phyloP scores from a whole-genome alignment of 1,140 invertebrate genomes.

The Pomacea maculata region DNA sequence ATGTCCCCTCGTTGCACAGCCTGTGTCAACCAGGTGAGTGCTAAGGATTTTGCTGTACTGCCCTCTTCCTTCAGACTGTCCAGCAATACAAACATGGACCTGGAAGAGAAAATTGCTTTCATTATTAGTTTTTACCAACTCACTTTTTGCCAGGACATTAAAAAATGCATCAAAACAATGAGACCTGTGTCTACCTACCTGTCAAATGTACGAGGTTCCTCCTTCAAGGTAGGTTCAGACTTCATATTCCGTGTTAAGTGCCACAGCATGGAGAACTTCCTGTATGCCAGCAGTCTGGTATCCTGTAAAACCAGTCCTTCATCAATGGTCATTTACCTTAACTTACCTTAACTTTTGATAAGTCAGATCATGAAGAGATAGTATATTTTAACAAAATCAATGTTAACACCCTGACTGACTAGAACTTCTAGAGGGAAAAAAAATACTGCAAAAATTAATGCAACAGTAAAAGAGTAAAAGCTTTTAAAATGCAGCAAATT shows the following conservation, averaged over 20 bases:
- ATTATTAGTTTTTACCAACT: not conserved
- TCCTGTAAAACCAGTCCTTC: slow-evolving; percentile 54
- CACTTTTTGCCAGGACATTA: not conserved
- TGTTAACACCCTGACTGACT: too few species aligned
- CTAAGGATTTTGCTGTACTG: slow-evolving; percentile 75
- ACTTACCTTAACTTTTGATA: slow-evolving; percentile 6
- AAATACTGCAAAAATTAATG: too few species aligned
- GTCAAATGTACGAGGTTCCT: slow-evolving; percentile 70
- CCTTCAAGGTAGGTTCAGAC: slow-evolving; percentile 65
- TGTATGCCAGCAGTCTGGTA: slow-evolving; percentile 73
- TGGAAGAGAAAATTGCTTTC: slow-evolving; percentile 52
- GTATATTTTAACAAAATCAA: not conserved
- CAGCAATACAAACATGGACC: slow-evolving; percentile 79
- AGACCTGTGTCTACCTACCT: slow-evolving; percentile 55
- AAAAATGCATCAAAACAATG: not conserved
- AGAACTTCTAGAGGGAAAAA: too few species aligned
- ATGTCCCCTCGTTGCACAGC: slow-evolving; percentile 81
- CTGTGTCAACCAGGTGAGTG: slow-evolving; percentile 79
- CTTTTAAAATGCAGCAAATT: too few species aligned
- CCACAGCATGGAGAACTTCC: slow-evolving; percentile 82
- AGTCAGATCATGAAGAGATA: not conserved
- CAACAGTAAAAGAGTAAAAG: too few species aligned
- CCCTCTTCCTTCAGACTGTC: slow-evolving; percentile 81
- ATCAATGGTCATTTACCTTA: not conserved
- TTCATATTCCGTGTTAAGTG: slow-evolving; percentile 78